Conservation (phyloP, 2,797 vertebrate genomes). For the Eleutherodactylus coqui region DNA sequence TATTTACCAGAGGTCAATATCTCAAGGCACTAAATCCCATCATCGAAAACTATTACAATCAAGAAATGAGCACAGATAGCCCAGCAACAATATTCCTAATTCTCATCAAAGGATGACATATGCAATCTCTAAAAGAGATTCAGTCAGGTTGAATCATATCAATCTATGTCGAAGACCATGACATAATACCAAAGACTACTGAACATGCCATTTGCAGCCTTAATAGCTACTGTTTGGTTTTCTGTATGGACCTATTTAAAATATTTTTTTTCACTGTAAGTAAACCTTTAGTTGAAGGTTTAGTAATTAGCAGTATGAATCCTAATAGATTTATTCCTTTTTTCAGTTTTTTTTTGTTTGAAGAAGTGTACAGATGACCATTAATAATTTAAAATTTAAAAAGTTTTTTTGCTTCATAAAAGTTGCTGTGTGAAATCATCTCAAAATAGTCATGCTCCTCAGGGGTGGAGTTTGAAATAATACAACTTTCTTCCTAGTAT, state of each 20-base stretch:
- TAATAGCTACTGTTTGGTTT: not conserved
- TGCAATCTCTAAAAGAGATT: conserved; percentile 37
- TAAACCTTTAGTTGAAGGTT: no score
- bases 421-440: not conserved
- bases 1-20: conserved; percentile 52
- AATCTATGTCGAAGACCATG: conserved; percentile 37
- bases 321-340: no score
- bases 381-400: no score
- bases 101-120: conserved; percentile 54
- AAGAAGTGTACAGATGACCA: no score
- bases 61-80: conserved; percentile 52
- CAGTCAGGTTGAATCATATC: conserved; percentile 53
- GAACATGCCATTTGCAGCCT: conserved; percentile 43
- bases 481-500: no score
- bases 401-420: not conserved
- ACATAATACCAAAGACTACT: conserved; percentile 33
- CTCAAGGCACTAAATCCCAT: conserved; percentile 36
- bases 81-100: conserved; percentile 52
- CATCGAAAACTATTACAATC: conserved; percentile 59
- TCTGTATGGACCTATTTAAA: not conserved
- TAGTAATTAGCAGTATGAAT: no score
- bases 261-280: not conserved
- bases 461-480: not conserved
- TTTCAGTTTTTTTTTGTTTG: no score
- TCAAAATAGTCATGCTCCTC: not conserved